Base-by-base conservation (phyloP, 2,113 vertebrate genomes). In the Dolichallabes microphthalmus region DNA sequence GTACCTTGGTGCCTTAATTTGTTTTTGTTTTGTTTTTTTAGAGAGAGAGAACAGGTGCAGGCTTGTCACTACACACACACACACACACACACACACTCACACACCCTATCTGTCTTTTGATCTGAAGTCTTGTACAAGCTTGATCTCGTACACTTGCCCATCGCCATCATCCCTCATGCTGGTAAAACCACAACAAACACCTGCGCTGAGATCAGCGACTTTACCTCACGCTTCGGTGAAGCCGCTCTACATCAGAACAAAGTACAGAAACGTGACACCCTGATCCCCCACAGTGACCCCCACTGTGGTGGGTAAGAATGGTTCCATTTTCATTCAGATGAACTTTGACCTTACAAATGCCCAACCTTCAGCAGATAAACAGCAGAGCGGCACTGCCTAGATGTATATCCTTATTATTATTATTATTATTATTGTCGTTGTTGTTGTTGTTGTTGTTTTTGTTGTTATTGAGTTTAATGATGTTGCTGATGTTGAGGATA, bases 31-130 rank as follows among this genome's bases (percentile, higher is more conserved):
- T 15, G 30, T 30, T 17, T 27, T 64, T 30, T 7, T 13, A 32
- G 64, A 30, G 27, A 68, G 64, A 30, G 4, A 13, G 63, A 32
- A 32, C 27, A 68, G 27, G 14, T 68, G 64, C 64, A 32, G 64
- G 64, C 15, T 15, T 66, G 63, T 66, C n/a, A 6, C 13, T 14
- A 66, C 63, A 30, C 9, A 66, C 63, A 66, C n/a, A 30, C n/a
- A 27, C 25, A 69, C 66, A 69, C 66, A 20, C 66, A 69, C 66
- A 69, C 66, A 69, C 66, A 68, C 66, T 17, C 64, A 64, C 63
- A 27, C 63, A 64, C 63, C 27, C 39, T 45, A 63, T 63, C 9
- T 63, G 2, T n/a, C 0, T 63, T 11, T 63, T n/a, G 1, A 63
- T n/a, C 25, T n/a, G 2, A 64, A 8, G 45, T 45, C 45, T 45